These are phyloP conservation scores for Agrotis ipsilon DNA, from an alignment of 2,888 invertebrate species.

Conservation along the genomic window DNA sequence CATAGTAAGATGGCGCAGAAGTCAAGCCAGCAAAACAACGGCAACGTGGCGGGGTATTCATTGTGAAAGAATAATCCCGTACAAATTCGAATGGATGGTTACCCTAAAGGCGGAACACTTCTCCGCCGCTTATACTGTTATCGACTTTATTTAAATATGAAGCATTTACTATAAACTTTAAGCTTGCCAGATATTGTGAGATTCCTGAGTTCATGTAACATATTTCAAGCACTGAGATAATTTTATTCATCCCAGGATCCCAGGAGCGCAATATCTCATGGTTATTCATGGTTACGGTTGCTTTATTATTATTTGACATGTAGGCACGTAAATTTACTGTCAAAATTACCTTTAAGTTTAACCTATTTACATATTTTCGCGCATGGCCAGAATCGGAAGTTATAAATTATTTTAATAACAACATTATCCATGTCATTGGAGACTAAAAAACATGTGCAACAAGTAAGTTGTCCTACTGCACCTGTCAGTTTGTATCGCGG, in stretches of 20 bases:
- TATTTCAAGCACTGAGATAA: not conserved
- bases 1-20: conserved; percentile 17
- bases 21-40: not conserved
- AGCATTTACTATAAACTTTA: not conserved
- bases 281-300: too few species aligned
- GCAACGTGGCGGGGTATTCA: not conserved
- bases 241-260: not conserved
- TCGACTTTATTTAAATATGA: not conserved
- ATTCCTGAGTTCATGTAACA: not conserved
- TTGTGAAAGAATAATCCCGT: not conserved
- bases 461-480: conserved; percentile 30
- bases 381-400: not conserved
- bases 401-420: too few species aligned
- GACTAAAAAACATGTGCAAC: too few species aligned
- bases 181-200: not conserved
- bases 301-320: not conserved
- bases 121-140: not conserved
- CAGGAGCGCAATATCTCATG: not conserved
- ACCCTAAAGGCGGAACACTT: not conserved
- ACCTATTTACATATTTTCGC: too few species aligned
- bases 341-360: not conserved
- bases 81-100: not conserved
- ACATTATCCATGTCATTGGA: not conserved
- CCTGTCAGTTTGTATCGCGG: not conserved
- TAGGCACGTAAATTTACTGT: too few species aligned